Evolutionary conservation across 2,888 invertebrate genomes (phyloP), one percentile per base, ranked within the genome.

Genomic region (Tiphia femorata): DNA sequence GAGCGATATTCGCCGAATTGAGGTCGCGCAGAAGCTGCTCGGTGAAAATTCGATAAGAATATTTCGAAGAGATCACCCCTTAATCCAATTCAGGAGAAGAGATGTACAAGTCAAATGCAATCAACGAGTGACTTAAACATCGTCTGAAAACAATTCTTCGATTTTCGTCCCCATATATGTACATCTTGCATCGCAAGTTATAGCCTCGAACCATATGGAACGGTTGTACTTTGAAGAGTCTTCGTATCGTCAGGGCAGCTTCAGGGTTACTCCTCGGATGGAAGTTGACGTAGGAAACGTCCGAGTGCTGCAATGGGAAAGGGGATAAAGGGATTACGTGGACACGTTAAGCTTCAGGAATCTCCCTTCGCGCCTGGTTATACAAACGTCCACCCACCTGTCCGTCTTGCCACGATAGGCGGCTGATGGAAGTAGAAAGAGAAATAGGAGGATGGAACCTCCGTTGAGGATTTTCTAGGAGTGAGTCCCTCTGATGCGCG

Each of bases 301-400:
- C 72, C 67, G 48, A 52, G 67, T 52, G 54, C 46, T 63, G 77
- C 75, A 71, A 74, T 65, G 73, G 72, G 73, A 75, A 76, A 77
- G 74, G 76, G 78, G 79, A 76, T 77, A 72, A 80, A 78, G 74
- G 78, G 80, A 79, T 80, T 80, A 79, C 62, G 70, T 52, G 72
- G 77, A 80, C 76, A 76, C 69, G 80, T 78, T 80, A 76, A 80
- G 80, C 80, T 70, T 65, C 64, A 63, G 71, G 78, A 74, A 78
- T 77, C 74, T 74, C 67, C 60, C 62, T 69, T 70, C 71, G 62
- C 67, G 67, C 62, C 61, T 61, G 70, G 71, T 70, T 68, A 64
- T 66, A 66, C 62, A 59, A 49, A 58, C 64, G 73, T 72, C 75
- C 73, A 69, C 71, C 76, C 73, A 73, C 68, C 71, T 76, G 75